Evolutionary conservation across 1,140 invertebrate species (phyloP).

Genomic region (Trichomalopsis sarcophagae): DNA sequence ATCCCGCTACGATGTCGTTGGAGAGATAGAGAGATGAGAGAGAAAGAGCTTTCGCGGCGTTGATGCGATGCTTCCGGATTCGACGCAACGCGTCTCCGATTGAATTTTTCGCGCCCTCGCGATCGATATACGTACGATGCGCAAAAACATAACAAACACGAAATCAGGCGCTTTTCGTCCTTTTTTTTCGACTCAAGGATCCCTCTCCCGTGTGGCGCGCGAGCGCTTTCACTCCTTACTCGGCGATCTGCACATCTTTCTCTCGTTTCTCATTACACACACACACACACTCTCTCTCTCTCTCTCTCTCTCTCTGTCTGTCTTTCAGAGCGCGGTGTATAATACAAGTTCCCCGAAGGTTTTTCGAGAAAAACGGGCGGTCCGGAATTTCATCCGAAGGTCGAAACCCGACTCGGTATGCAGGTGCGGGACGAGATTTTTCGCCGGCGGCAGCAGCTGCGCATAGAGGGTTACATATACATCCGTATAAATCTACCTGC

Average conservation of each 20-base stretch:
- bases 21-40: too few relatives aligned
- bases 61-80: constrained; percentile 32
- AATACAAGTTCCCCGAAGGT: neutral
- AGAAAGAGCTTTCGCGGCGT: neutral
- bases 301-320: neutral
- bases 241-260: neutral
- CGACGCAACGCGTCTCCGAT: neutral
- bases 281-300: too few relatives aligned
- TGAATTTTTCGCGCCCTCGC: constrained; percentile 18
- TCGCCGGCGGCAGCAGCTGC: neutral
- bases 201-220: neutral
- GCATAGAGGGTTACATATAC: neutral
- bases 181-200: constrained; percentile 9
- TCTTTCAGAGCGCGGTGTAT: too few relatives aligned
- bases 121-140: neutral
- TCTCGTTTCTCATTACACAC: neutral
- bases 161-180: neutral
- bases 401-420: neutral
- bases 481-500: too few relatives aligned
- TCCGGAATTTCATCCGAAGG: neutral
- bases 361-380: neutral
- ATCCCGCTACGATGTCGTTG: neutral
- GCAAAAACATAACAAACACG: neutral
- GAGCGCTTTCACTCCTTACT: constrained; percentile 34
- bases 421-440: constrained; percentile 2